Percentiles rank a stretch among this genome's conserved stretches.
Evolutionary conservation across 2,888 invertebrate genomes (phyloP).

Genomic region (Andricus curvator): DNA sequence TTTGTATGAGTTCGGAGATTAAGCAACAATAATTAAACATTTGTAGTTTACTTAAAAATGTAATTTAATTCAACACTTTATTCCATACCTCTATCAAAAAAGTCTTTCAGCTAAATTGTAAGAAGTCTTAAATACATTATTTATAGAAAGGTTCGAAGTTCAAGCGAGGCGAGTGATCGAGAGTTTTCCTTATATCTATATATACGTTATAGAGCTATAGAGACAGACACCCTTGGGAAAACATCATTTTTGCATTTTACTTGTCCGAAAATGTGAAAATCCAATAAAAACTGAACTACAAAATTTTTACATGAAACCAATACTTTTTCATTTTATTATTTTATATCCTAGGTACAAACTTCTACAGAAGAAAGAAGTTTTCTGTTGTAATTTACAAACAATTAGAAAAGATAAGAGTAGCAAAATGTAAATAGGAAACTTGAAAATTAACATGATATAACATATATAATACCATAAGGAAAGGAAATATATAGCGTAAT

Average conservation of each 20-base stretch:
- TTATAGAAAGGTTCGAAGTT: background rate
- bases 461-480: too few species aligned
- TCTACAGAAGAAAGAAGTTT: too few species aligned
- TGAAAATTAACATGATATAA: too few species aligned
- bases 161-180: background rate
- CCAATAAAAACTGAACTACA: background rate
- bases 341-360: background rate
- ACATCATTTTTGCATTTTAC: conserved; percentile 7
- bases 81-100: background rate
- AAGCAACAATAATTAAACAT: background rate
- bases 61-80: too few species aligned
- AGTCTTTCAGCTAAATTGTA: background rate
- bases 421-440: too few species aligned
- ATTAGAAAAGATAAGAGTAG: too few species aligned
- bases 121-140: background rate
- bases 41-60: too few species aligned
- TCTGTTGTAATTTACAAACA: too few species aligned
- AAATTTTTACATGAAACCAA: too few species aligned
- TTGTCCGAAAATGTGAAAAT: background rate
- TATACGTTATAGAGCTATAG: background rate
- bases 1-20: background rate
- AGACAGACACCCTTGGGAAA: conserved; percentile 1
- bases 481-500: too few species aligned
- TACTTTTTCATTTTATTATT: background rate
- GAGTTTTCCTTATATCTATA: background rate